Evolutionary conservation across 2,113 vertebrate species (phyloP).

Genomic region (Galeopterus variegatus): DNA sequence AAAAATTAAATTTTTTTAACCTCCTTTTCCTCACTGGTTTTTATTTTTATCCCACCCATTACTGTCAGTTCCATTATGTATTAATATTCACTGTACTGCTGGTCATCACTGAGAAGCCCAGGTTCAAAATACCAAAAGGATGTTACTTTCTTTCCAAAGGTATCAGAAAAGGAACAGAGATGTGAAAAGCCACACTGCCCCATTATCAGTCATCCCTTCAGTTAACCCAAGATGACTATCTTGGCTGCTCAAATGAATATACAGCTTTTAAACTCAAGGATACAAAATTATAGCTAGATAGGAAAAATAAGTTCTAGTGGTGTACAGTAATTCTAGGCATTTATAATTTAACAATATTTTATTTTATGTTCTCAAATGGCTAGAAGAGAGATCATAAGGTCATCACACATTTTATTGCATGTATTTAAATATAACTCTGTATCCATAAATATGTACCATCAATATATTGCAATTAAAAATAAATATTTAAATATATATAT

Average conservation of each 20-base stretch:
- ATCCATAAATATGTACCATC: too few relatives aligned
- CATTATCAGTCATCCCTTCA: background rate
- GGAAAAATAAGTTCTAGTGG: too few relatives aligned
- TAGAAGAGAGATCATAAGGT: too few relatives aligned
- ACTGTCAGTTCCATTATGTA: background rate
- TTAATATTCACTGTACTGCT: background rate
- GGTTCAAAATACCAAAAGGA: background rate
- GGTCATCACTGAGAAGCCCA: background rate
- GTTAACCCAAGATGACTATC: background rate
- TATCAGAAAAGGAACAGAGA: background rate
- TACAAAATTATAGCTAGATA: background rate
- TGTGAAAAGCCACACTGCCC: background rate
- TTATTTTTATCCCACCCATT: background rate
- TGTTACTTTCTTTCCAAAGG: background rate
- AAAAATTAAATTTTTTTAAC: background rate
- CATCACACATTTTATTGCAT: too few relatives aligned
- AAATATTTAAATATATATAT: too few relatives aligned
- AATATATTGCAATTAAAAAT: too few relatives aligned
- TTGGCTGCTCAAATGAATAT: background rate
- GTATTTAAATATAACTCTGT: too few relatives aligned
- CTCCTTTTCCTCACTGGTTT: background rate
- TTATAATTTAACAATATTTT: too few relatives aligned
- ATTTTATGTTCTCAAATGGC: too few relatives aligned
- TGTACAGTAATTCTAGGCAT: too few relatives aligned
- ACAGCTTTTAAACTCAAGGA: background rate